Evolutionary conservation across 2,797 vertebrate species (phyloP).

Genomic region (Clamator glandarius): DNA sequence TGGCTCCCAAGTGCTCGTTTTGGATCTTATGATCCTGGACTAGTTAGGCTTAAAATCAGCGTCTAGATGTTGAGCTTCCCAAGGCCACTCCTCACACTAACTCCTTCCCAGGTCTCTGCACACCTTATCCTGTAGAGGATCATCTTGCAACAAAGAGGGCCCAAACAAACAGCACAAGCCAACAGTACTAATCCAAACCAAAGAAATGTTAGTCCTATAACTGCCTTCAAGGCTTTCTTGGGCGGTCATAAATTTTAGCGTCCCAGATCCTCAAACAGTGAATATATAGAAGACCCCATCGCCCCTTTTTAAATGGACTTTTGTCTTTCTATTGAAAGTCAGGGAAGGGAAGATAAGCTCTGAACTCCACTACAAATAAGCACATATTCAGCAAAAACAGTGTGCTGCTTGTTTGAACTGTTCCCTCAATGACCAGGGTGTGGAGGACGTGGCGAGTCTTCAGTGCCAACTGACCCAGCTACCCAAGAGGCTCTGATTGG

Average conservation of each 20-base stretch:
- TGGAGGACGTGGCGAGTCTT: rapidly evolving
- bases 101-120: neutral
- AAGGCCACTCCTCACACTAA: neutral
- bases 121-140: neutral
- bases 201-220: neutral
- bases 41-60: neutral
- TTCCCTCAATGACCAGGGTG: neutral
- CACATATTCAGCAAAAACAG: neutral
- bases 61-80: neutral
- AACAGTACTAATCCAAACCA: neutral
- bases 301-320: neutral
- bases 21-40: neutral
- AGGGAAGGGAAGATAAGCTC: neutral
- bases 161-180: neutral
- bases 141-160: neutral
- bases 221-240: neutral
- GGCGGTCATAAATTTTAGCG: neutral
- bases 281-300: neutral
- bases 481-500: conserved; percentile 26
- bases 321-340: neutral
- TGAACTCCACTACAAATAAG: neutral
- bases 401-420: neutral
- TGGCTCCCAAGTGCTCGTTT: neutral
- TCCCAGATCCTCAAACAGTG: neutral
- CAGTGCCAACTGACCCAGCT: neutral